These are phyloP conservation scores for Acrossocheilus fasciatus DNA, from an alignment of 2,797 vertebrate species.

Conservation along the genomic window DNA sequence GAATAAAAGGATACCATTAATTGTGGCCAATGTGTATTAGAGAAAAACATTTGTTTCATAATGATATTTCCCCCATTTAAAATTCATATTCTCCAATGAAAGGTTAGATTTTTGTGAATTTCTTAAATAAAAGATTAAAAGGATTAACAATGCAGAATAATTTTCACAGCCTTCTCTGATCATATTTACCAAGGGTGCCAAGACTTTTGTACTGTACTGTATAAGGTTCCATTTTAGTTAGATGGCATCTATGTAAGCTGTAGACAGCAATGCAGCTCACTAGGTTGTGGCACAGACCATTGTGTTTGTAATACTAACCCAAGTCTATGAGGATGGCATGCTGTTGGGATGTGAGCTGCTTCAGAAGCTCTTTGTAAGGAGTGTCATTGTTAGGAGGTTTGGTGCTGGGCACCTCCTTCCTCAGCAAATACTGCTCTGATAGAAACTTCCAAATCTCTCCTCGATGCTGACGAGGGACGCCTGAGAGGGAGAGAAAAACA, in stretches of 20 bases:
- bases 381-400: slow-evolving; percentile 83
- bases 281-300: neutral
- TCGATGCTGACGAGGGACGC: slow-evolving; percentile 92
- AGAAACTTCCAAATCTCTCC: slow-evolving; percentile 98
- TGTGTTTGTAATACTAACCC: slow-evolving; percentile 77
- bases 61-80: no score
- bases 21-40: no score
- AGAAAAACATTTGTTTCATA: no score
- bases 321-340: slow-evolving; percentile 98
- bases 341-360: slow-evolving; percentile 94
- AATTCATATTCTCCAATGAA: no score
- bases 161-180: no score
- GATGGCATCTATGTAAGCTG: slow-evolving; percentile 4
- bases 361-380: slow-evolving; percentile 94
- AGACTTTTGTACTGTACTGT: no score
- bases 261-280: neutral
- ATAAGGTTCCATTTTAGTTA: neutral
- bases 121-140: no score
- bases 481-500: slow-evolving; percentile 68
- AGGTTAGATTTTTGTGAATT: no score
- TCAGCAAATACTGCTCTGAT: slow-evolving; percentile 90
- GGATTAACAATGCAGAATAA: no score
- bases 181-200: no score
- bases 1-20: no score
- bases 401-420: slow-evolving; percentile 80